A percentile compares a stretch with the other conserved stretches of the same genome.
These are phyloP conservation scores for Aculops lycopersici DNA, from an alignment of 1,140 invertebrate species.

Conservation along the genomic window DNA sequence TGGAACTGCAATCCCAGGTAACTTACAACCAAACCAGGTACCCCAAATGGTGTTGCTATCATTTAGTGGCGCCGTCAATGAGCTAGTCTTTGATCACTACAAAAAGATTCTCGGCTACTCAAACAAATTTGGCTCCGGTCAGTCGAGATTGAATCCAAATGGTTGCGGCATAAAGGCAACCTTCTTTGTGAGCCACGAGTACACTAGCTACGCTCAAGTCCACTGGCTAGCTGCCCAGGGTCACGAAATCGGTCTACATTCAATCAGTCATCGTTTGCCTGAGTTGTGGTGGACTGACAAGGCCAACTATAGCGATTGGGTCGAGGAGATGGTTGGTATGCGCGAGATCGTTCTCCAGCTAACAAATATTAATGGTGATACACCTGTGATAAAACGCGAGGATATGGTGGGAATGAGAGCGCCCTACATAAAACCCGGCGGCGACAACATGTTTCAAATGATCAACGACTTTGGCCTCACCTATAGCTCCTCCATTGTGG, in stretches of 20 bases:
- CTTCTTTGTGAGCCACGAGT: conserved; percentile 23
- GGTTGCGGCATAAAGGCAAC: conserved; percentile 22
- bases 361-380: conserved; percentile 2
- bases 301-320: conserved; percentile 8
- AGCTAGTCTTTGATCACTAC: conserved; percentile 8
- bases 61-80: conserved; percentile 12
- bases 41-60: conserved; percentile 12
- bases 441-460: conserved; percentile 12
- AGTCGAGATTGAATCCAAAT: conserved; percentile 17
- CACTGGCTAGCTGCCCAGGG: conserved; percentile 20
- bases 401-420: conserved; percentile 14
- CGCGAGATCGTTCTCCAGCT: conserved; percentile 7
- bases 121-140: conserved; percentile 2
- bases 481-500: conserved; percentile 60
- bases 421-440: conserved; percentile 14
- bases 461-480: conserved; percentile 44
- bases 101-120: conserved; percentile 7
- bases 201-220: conserved; percentile 20
- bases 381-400: conserved; percentile 3
- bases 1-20: conserved; percentile 46
- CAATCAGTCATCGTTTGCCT: conserved; percentile 15
- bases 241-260: conserved; percentile 22
- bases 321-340: conserved; percentile 9
- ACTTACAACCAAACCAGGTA: conserved; percentile 9
- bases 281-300: conserved; percentile 9